A percentile compares a stretch with the other conserved stretches of the same genome.
phyloP scores from a whole-genome alignment of 1,140 invertebrate genomes.

The Bacillus rossius region DNA sequence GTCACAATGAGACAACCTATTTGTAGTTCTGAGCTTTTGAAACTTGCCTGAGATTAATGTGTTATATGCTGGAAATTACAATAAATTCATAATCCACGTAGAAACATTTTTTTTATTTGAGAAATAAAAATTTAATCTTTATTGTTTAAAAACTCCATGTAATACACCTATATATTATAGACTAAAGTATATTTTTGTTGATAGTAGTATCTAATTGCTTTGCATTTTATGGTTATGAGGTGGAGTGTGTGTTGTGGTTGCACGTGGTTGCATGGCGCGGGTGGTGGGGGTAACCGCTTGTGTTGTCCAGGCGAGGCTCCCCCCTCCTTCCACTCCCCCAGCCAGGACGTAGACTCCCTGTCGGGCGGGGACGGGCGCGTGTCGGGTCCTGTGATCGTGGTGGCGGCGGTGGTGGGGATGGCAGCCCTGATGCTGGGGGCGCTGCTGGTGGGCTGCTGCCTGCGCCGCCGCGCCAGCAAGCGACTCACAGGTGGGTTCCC shows the following conservation, averaged over 20 bases:
- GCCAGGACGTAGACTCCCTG: constrained; percentile 36
- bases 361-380: constrained; percentile 16
- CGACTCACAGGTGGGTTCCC: constrained; percentile 53
- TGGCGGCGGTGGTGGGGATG: constrained; percentile 65
- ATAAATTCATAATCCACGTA: too few relatives aligned
- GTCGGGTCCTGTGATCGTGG: constrained; percentile 57
- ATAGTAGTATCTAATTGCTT: too few relatives aligned
- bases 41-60: too few relatives aligned
- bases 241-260: not conserved
- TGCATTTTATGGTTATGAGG: too few relatives aligned
- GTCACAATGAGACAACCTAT: too few relatives aligned
- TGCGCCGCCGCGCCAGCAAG: constrained; percentile 68
- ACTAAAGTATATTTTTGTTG: too few relatives aligned
- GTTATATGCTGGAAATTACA: too few relatives aligned
- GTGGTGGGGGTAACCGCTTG: not conserved
- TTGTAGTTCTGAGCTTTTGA: too few relatives aligned
- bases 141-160: too few relatives aligned
- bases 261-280: not conserved
- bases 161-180: too few relatives aligned
- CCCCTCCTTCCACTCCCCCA: constrained; percentile 41
- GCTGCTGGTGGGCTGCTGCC: constrained; percentile 81
- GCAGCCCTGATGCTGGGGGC: constrained; percentile 72
- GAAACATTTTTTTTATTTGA: too few relatives aligned
- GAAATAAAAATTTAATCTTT: too few relatives aligned
- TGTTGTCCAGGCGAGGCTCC: constrained; percentile 37